A percentile compares a stretch with the other conserved stretches of the same genome.
Conservation (phyloP, 92 coral and sea anemone species). For the Nematostella vectensis region DNA sequence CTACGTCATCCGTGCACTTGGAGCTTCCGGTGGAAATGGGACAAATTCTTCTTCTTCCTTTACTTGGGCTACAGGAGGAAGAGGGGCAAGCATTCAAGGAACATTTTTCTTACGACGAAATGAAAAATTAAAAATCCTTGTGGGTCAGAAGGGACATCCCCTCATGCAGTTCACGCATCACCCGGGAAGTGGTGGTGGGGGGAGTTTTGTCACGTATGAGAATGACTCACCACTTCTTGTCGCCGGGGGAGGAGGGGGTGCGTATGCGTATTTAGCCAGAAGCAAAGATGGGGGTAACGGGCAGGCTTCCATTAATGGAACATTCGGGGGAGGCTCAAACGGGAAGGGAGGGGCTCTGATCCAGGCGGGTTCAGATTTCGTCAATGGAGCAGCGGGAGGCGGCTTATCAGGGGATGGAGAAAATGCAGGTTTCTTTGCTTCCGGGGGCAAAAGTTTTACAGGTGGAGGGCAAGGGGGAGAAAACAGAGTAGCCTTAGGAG, state of each 20-base stretch:
- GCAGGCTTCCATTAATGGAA: constrained; percentile 47
- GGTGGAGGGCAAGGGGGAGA: constrained; percentile 50
- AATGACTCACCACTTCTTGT: constrained; percentile 27
- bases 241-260: constrained; percentile 91
- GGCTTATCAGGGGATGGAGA: constrained; percentile 48
- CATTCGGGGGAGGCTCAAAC: constrained; percentile 44
- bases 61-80: constrained; percentile 53
- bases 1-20: constrained; percentile 67
- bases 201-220: constrained; percentile 45
- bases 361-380: background rate
- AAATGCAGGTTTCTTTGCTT: background rate
- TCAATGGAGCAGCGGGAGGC: constrained; percentile 44
- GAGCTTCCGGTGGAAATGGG: constrained; percentile 88
- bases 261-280: constrained; percentile 19
- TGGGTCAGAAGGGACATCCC: constrained; percentile 52
- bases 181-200: constrained; percentile 85
- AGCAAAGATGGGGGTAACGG: constrained; percentile 59
- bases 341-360: constrained; percentile 45
- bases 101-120: constrained; percentile 35
- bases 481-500: background rate
- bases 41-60: too few species aligned
- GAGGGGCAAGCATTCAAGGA: constrained; percentile 71
- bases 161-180: constrained; percentile 1
- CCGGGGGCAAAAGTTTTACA: constrained; percentile 35
- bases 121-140: constrained; percentile 52